Conservation (phyloP, 1,140 invertebrate genomes). For the Drosophila kepulauana region DNA sequence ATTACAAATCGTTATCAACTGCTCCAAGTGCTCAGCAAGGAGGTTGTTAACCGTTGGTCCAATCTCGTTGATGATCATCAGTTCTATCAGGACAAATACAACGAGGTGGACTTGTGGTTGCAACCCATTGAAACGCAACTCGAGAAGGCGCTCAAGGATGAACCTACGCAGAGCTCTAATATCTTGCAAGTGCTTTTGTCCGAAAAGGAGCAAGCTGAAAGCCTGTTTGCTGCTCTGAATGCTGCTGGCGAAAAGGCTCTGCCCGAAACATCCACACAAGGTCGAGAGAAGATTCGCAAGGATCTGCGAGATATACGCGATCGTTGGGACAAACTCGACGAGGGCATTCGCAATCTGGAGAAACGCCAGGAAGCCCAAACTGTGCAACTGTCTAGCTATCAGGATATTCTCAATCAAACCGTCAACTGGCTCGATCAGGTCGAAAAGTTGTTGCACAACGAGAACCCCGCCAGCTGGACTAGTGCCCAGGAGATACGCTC, state of each 20-base stretch:
- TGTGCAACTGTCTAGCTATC: slow-evolving; percentile 93
- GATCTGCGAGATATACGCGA: slow-evolving; percentile 92
- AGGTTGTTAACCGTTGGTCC: slow-evolving; percentile 94
- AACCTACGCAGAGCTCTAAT: slow-evolving; percentile 86
- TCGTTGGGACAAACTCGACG: slow-evolving; percentile 94
- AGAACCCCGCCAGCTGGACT: slow-evolving; percentile 88
- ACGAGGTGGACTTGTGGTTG: slow-evolving; percentile 92
- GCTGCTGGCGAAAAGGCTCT: slow-evolving; percentile 93
- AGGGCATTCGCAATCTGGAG: slow-evolving; percentile 92
- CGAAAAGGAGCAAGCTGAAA: slow-evolving; percentile 93
- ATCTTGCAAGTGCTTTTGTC: slow-evolving; percentile 90
- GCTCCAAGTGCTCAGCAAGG: slow-evolving; percentile 93
- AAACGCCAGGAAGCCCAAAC: slow-evolving; percentile 94
- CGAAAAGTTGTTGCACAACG: slow-evolving; percentile 92
- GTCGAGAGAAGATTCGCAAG: slow-evolving; percentile 94
- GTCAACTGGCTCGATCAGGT: slow-evolving; percentile 94
- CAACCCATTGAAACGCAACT: slow-evolving; percentile 91
- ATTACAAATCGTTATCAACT: slow-evolving; percentile 95
- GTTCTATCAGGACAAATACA: slow-evolving; percentile 91
- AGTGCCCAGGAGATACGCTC: slow-evolving; percentile 94
- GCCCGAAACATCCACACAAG: slow-evolving; percentile 95
- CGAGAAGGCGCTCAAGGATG: slow-evolving; percentile 87
- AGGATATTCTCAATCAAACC: slow-evolving; percentile 93
- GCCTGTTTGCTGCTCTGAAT: slow-evolving; percentile 90
- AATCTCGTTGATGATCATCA: slow-evolving; percentile 94